A percentile compares a stretch with the other conserved stretches of the same genome.
phyloP scores from a whole-genome alignment of 2,113 vertebrate species.

The Sylvilagus bachmani region DNA sequence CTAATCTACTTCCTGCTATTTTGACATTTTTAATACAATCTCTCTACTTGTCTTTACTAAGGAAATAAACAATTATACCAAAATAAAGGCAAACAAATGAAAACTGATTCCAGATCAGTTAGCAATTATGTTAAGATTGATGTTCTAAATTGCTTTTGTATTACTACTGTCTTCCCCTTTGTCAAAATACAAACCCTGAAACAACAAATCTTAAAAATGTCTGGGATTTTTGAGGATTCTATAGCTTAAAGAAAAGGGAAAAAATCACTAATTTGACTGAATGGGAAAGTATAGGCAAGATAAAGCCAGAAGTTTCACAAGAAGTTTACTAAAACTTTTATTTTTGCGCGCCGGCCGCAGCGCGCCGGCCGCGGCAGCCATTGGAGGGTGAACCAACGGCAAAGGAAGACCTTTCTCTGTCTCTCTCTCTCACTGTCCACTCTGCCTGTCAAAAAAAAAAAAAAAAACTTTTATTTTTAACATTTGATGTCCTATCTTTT shows the following conservation, averaged over 20 bases:
- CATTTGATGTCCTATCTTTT: neutral
- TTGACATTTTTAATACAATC: conserved; percentile 63
- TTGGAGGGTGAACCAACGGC: too few relatives aligned
- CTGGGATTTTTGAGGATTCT: neutral
- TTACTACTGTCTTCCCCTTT: neutral
- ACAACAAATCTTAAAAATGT: neutral
- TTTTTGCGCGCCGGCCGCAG: too few relatives aligned
- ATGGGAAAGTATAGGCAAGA: neutral
- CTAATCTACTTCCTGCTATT: conserved; percentile 57
- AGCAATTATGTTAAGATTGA: conserved; percentile 5
- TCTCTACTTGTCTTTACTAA: conserved; percentile 30
- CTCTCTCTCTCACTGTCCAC: too few relatives aligned
- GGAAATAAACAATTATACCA: conserved; percentile 4
- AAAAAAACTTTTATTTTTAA: neutral
- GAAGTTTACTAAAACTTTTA: neutral
- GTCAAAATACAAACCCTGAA: neutral
- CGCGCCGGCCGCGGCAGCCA: too few relatives aligned
- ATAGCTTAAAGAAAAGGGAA: neutral
- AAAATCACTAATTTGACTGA: conserved; percentile 17
- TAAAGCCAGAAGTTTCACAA: neutral
- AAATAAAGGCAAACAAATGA: conserved; percentile 58
- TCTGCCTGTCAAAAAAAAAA: too few relatives aligned
- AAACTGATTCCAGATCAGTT: conserved; percentile 44
- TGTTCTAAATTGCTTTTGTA: neutral
- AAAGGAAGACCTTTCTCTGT: too few relatives aligned